A percentile compares a stretch with the other conserved stretches of the same genome.
Conservation (phyloP, 2,113 vertebrate genomes). For the Lamprotornis superbus region DNA sequence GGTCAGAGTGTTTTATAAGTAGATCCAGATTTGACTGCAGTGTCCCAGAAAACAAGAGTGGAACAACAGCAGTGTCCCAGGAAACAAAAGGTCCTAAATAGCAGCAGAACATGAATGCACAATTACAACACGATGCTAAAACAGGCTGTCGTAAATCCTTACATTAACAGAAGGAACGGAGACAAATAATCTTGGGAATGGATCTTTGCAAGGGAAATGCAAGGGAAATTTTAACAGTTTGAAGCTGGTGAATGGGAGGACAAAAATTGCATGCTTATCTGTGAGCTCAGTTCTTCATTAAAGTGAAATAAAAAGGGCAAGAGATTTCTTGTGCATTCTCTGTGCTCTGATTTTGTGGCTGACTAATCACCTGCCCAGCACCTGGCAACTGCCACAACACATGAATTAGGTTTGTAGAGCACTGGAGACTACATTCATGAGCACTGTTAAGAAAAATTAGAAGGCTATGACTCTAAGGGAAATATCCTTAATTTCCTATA, state of each 20-base stretch:
- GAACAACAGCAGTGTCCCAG: neutral
- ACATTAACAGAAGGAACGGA: neutral
- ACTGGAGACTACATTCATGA: neutral
- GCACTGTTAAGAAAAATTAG: neutral
- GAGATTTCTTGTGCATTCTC: neutral
- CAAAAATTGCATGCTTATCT: neutral
- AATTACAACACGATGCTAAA: neutral
- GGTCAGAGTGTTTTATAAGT: conserved; percentile 56
- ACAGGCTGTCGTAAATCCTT: neutral
- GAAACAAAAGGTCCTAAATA: conserved; percentile 22
- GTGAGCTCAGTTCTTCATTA: neutral
- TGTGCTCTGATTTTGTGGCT: neutral
- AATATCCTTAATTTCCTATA: neutral
- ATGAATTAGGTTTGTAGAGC: neutral
- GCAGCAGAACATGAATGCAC: neutral
- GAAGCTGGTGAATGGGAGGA: neutral
- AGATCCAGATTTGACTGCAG: conserved; percentile 71
- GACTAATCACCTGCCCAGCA: neutral
- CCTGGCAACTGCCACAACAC: neutral
- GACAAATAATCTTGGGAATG: neutral
- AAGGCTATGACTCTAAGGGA: neutral
- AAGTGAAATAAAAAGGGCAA: neutral
- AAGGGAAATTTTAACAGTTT: neutral
- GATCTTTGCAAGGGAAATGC: neutral
- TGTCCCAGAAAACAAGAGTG: conserved; percentile 69